These are phyloP conservation scores for Amphipyra tragopoginis DNA, from an alignment of 2,888 invertebrate genomes.

Conservation along the genomic window DNA sequence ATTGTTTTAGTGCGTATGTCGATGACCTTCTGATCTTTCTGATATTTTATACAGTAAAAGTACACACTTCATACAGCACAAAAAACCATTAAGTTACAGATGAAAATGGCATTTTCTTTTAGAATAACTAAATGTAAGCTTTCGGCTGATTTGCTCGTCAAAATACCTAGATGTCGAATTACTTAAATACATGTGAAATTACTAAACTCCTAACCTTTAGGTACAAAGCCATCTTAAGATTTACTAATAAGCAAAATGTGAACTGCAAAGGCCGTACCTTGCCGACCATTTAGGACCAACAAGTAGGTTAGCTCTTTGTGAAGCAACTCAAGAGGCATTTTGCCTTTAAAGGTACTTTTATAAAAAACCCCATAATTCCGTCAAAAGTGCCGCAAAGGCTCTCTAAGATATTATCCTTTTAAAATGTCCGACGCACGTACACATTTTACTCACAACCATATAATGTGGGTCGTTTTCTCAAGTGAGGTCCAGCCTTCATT, in stretches of 20 bases:
- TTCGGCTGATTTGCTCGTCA: no score
- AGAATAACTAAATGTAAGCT: no score
- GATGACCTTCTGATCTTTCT: neutral
- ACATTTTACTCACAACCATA: slow-evolving; percentile 66
- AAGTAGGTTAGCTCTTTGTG: slow-evolving; percentile 33
- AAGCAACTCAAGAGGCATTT: slow-evolving; percentile 34
- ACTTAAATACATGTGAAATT: neutral
- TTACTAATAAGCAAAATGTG: slow-evolving; percentile 14
- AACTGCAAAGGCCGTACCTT: slow-evolving; percentile 4
- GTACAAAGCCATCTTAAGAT: neutral
- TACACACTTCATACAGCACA: no score
- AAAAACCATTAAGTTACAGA: no score
- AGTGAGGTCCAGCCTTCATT: slow-evolving; percentile 81
- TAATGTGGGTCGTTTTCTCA: slow-evolving; percentile 65
- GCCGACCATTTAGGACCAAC: slow-evolving; percentile 26
- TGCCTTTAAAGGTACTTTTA: slow-evolving; percentile 40
- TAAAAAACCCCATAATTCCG: slow-evolving; percentile 50
- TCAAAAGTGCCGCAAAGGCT: slow-evolving; percentile 61
- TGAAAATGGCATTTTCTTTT: no score
- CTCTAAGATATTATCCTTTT: slow-evolving; percentile 73
- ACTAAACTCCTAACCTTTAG: neutral
- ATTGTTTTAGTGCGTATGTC: slow-evolving; percentile 28
- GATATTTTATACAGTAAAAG: neutral
- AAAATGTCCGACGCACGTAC: slow-evolving; percentile 74
- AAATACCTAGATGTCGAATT: neutral